Evolutionary conservation across 2,888 invertebrate species (phyloP).

Genomic region (Andrena chrysosceles): DNA sequence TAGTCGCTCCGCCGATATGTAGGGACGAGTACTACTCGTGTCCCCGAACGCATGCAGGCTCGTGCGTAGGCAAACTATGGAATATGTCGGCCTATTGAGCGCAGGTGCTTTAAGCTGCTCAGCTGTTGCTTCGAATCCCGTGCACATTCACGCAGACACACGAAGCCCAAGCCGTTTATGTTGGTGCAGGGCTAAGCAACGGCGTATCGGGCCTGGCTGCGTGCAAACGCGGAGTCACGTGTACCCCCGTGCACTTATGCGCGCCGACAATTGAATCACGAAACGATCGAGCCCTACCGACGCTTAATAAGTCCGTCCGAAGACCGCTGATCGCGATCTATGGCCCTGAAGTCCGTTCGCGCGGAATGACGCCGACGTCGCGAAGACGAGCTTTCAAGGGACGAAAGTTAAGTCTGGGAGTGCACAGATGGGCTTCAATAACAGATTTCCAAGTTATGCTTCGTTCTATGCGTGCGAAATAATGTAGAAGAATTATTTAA

Average conservation of each 20-base stretch:
- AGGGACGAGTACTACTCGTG: conserved; percentile 67
- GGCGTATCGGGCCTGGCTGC: conserved; percentile 52
- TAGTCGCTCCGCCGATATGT: conserved; percentile 60
- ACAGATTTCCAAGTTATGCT: too few relatives aligned
- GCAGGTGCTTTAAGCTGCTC: conserved; percentile 81
- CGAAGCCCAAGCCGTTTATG: conserved; percentile 41
- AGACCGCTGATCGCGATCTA: conserved; percentile 21
- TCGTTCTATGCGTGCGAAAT: too few relatives aligned
- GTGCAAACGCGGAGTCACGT: conserved; percentile 64
- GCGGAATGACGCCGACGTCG: not conserved
- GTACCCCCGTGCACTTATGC: conserved; percentile 69
- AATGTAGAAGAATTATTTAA: too few relatives aligned
- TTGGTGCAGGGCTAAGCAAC: conserved; percentile 60
- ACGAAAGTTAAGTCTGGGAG: too few relatives aligned
- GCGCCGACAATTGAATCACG: conserved; percentile 69
- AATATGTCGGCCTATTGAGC: conserved; percentile 75
- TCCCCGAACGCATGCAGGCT: conserved; percentile 68
- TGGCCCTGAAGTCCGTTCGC: not conserved
- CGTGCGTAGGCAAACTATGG: conserved; percentile 73
- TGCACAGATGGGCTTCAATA: too few relatives aligned
- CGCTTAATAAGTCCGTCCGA: conserved; percentile 57
- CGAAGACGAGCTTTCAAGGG: not conserved
- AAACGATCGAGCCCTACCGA: conserved; percentile 64
- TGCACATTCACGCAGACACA: conserved; percentile 61
- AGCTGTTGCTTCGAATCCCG: conserved; percentile 81